Percentiles rank a stretch among this genome's conserved stretches.
Conservation (phyloP, 2,113 vertebrate species). For the Pseudopipra pipra region DNA sequence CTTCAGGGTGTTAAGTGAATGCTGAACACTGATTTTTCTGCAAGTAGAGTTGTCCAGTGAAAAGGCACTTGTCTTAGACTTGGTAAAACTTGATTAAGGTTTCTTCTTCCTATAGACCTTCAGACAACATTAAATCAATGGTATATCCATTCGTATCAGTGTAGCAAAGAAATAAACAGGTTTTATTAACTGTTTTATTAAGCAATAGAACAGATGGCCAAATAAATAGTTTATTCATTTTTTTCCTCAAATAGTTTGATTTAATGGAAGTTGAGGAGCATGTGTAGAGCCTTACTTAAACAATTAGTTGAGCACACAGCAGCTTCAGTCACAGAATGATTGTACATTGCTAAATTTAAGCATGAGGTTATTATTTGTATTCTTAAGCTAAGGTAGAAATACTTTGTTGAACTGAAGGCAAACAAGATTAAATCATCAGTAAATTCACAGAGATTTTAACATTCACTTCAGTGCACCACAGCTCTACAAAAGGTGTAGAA, state of each 20-base stretch:
- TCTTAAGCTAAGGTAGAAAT: background rate
- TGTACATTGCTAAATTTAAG: background rate
- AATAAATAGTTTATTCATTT: background rate
- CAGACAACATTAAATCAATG: background rate
- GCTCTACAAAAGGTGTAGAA: background rate
- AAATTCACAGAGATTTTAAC: background rate
- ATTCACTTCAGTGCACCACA: background rate
- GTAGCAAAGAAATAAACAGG: background rate
- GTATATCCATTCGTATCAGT: background rate
- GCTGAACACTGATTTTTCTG: background rate
- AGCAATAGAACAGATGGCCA: background rate
- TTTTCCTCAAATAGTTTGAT: background rate
- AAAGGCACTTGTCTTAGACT: background rate
- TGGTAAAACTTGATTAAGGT: background rate
- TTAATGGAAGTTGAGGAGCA: background rate
- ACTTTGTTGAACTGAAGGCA: background rate
- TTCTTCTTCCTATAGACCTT: background rate
- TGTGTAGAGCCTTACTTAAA: background rate
- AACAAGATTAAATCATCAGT: background rate
- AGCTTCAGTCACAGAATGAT: background rate
- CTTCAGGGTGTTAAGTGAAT: background rate
- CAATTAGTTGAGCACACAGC: background rate
- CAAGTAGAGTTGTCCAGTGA: background rate
- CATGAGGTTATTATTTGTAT: background rate
- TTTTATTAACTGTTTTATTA: background rate